These are phyloP conservation scores for Athrips mouffetella DNA, from an alignment of 2,888 invertebrate species.

Conservation along the genomic window DNA sequence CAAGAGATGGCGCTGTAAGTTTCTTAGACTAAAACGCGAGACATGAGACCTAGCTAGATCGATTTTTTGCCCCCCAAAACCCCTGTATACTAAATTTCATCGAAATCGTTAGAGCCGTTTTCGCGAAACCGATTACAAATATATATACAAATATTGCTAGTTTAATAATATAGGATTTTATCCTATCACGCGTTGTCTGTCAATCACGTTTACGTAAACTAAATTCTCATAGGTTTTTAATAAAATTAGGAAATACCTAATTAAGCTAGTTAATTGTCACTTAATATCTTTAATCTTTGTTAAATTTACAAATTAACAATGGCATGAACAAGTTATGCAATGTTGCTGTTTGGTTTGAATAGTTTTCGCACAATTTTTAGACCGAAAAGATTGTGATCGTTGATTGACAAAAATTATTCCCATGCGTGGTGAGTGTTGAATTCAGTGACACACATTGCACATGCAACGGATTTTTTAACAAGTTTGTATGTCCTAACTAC, in stretches of 20 bases:
- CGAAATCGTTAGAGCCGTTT: too few relatives aligned
- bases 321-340: conserved; percentile 7
- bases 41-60: too few relatives aligned
- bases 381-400: conserved; percentile 27
- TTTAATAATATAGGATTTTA: too few relatives aligned
- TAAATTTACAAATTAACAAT: conserved; percentile 8
- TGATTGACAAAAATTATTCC: conserved; percentile 21
- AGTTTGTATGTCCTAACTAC: neutral
- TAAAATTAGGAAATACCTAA: conserved; percentile 2
- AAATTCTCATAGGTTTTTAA: neutral
- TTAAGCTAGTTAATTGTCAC: conserved; percentile 8
- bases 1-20: too few relatives aligned
- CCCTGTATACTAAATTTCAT: too few relatives aligned
- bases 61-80: too few relatives aligned
- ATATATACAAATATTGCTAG: too few relatives aligned
- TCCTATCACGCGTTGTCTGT: too few relatives aligned
- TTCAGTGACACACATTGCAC: neutral
- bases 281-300: neutral
- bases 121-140: too few relatives aligned
- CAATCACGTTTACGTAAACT: neutral
- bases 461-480: neutral
- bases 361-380: conserved; percentile 26
- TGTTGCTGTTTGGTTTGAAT: conserved; percentile 6
- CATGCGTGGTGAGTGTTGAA: conserved; percentile 17
- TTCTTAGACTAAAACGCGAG: too few relatives aligned